Conservation (phyloP, 2,797 vertebrate species). For the Graptemys geographica region DNA sequence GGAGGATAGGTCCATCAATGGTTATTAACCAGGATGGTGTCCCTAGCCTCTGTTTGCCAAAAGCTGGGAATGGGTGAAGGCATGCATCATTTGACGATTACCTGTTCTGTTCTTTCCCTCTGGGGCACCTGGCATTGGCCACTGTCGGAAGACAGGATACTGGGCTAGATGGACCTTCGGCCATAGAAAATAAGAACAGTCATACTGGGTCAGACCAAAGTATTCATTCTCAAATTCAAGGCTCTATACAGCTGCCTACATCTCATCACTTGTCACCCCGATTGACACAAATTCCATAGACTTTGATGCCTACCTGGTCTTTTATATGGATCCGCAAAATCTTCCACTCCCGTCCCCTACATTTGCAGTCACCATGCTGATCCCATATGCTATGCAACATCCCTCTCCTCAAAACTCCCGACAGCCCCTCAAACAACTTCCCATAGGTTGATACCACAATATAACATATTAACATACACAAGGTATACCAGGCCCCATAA, state of each 20-base stretch:
- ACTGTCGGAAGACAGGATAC: no score
- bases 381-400: neutral
- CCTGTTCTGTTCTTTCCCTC: no score
- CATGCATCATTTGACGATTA: no score
- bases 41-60: no score
- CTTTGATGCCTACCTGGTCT: neutral
- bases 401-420: neutral
- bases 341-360: neutral
- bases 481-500: neutral
- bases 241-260: neutral
- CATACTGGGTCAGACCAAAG: neutral
- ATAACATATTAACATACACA: neutral
- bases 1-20: no score
- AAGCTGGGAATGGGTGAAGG: no score
- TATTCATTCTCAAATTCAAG: neutral
- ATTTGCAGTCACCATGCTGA: neutral
- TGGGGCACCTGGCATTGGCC: no score
- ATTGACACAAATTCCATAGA: neutral
- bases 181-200: no score
- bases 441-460: neutral
- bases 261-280: neutral
- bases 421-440: neutral
- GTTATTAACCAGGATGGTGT: no score
- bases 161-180: no score
- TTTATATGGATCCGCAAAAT: neutral